Conservation (phyloP, 2,888 invertebrate species). For the Acanthacorydalis orientalis region DNA sequence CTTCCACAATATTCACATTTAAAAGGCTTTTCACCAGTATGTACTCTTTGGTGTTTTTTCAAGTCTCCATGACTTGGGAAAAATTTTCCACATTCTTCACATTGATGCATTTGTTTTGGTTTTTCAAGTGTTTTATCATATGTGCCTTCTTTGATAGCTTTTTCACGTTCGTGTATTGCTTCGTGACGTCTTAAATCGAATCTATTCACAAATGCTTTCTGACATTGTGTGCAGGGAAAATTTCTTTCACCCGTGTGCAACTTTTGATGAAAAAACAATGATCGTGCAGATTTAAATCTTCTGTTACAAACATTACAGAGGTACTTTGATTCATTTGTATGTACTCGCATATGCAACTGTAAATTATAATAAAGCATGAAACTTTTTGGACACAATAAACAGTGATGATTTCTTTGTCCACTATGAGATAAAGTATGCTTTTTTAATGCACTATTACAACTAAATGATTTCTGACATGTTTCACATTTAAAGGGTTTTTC, state of each 20-base stretch:
- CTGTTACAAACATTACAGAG: conserved; percentile 12
- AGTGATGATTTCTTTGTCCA: conserved; percentile 11
- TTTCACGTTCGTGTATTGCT: conserved; percentile 12
- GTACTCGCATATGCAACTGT: conserved; percentile 12
- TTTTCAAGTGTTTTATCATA: conserved; percentile 11
- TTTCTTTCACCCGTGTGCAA: conserved; percentile 4
- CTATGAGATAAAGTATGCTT: conserved; percentile 8
- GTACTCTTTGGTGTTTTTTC: too few relatives aligned
- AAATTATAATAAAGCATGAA: conserved; percentile 13
- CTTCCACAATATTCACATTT: conserved; percentile 13
- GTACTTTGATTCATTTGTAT: conserved; percentile 10
- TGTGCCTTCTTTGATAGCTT: conserved; percentile 10
- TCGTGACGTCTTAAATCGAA: conserved; percentile 13
- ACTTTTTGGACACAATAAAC: conserved; percentile 13
- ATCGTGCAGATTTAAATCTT: conserved; percentile 12
- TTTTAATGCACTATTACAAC: conserved; percentile 10
- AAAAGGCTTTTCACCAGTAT: too few relatives aligned
- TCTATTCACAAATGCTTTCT: conserved; percentile 13
- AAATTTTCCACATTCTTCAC: too few relatives aligned
- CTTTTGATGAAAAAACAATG: conserved; percentile 3
- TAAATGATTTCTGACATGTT: conserved; percentile 11
- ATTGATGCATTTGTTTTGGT: conserved; percentile 8
- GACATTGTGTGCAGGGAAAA: conserved; percentile 13
- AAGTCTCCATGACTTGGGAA: too few relatives aligned
- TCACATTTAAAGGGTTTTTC: conserved; percentile 8